Evolutionary conservation across 2,797 vertebrate genomes (phyloP), one percentile per base, ranked within the genome.

Genomic region (Labroides dimidiatus): DNA sequence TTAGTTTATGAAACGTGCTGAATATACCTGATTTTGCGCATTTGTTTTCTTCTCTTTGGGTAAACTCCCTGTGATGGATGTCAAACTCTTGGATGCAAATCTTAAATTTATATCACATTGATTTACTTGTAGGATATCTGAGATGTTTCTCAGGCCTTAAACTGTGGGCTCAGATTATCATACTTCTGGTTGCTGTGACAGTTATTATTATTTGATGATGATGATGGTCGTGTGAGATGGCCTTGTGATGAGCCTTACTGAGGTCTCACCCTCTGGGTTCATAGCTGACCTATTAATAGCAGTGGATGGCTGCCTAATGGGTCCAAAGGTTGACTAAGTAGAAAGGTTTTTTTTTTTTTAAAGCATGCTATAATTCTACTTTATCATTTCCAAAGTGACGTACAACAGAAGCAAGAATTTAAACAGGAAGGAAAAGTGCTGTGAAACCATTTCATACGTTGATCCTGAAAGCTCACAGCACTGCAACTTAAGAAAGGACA

Each of bases 291-390:
- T 90, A 87, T 85, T 88, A 81, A 86, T 73, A 90, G 71, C 60
- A 75, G 59, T 5, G 57, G 59, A 75, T 54, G 51, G 71, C 42
- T 62, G 75, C 61, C 64, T 84, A 91, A 90, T 89, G 89, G 84
- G 85, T 92, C 63, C 86, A 81, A 91, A 85, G 81, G 84, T 86
- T 77, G 61, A 72, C 15, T 37, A 44, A 52, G 61, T 53, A 71
- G 45, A 81, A 70, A 62, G 37, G 33, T 45, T 82, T 84, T 67
- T 53, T 6, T 6, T n/a, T 69, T 59, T 75, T 81, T 75, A 89
- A 76, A 89, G 80, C 80, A 73, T 80, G 63, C n/a, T n/a, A n/a
- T n/a, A n/a, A n/a, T n/a, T n/a, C n/a, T n/a, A n/a, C n/a, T n/a
- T n/a, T n/a, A n/a, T n/a, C n/a, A n/a, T n/a, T n/a, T n/a, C n/a